Conservation (phyloP, 2,888 invertebrate genomes). For the Acholoe squamosa region DNA sequence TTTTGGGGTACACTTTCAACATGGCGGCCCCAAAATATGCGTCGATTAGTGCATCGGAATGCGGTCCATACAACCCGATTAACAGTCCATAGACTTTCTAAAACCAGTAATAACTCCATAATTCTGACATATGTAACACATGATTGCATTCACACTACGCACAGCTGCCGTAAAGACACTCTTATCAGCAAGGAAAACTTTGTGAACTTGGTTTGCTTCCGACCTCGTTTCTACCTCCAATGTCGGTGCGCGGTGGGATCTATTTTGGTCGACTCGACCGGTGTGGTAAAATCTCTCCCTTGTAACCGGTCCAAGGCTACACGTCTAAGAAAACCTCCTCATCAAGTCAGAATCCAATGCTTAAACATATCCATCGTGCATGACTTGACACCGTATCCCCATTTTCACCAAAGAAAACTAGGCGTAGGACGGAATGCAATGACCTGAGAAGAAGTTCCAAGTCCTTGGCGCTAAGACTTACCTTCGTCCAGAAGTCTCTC, state of each 20-base stretch:
- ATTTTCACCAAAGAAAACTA: constrained; percentile 46
- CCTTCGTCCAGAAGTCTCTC: constrained; percentile 99
- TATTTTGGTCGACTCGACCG: constrained; percentile 46
- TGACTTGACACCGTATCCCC: constrained; percentile 49
- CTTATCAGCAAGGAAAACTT: constrained; percentile 23
- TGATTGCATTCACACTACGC: background rate
- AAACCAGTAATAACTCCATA: background rate
- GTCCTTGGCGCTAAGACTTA: constrained; percentile 85
- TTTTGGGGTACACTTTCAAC: constrained; percentile 59
- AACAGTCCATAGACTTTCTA: background rate
- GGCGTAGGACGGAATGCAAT: constrained; percentile 9
- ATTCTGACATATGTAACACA: background rate
- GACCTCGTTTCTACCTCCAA: constrained; percentile 59
- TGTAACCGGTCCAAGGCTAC: background rate
- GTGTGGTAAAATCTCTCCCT: constrained; percentile 32
- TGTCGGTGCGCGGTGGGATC: constrained; percentile 48
- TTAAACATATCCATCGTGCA: background rate
- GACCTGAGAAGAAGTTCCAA: constrained; percentile 40
- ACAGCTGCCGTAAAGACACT: background rate
- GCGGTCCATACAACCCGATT: background rate
- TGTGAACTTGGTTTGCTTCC: constrained; percentile 49
- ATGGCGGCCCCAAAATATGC: constrained; percentile 58
- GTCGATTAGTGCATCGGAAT: constrained; percentile 56
- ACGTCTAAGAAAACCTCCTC: background rate
- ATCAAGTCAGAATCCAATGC: background rate